Base-by-base conservation (phyloP, 2,888 invertebrate species). In the Sesia apiformis region DNA sequence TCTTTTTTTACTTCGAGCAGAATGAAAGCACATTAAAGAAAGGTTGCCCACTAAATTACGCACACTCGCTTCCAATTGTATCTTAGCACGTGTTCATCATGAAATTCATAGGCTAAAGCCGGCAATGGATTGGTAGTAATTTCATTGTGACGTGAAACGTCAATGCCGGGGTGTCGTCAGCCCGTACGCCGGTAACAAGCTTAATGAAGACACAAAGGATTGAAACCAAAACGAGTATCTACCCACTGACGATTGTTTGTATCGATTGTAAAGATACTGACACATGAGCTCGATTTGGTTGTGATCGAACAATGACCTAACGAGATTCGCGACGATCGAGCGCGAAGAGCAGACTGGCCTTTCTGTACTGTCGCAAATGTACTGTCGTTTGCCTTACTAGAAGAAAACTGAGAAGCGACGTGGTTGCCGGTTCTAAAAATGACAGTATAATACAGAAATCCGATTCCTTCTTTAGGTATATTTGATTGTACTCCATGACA, bases 161-260 rank as follows among this genome's bases (percentile, higher is more conserved):
- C 23, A 23, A 23, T 2, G 46, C 46, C 8, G 5, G 8, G 39
- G 38, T 38, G 50, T 38, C 39, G 50, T 50, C 50, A 38, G 55
- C 62, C 68, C 8, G 49, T 38, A 62, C 57, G 58, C 58, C 58
- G 62, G 62, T 64, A 67, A 72, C 72, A 61, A 74, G 66, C 72
- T 63, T 65, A 74, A 73, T 71, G 65, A 57, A 57, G 66, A 57
- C 66, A 81, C 81, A 78, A 80, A 81, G 70, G 69, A 60, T 65
- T 60, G 63, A 69, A 76, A 76, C 67, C 80, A 80, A 81, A 84
- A 84, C 82, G 83, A 73, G 50, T 46, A 46, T 5, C 60, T 64
- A 54, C 57, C 56, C 60, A 60, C 63, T 70, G 70, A 74, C 76
- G 73, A 70, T 67, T 60, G 62, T 63, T 60, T 61, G 56, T 61